Conservation (phyloP, 2,888 invertebrate genomes). For the Acrobasis repandana region DNA sequence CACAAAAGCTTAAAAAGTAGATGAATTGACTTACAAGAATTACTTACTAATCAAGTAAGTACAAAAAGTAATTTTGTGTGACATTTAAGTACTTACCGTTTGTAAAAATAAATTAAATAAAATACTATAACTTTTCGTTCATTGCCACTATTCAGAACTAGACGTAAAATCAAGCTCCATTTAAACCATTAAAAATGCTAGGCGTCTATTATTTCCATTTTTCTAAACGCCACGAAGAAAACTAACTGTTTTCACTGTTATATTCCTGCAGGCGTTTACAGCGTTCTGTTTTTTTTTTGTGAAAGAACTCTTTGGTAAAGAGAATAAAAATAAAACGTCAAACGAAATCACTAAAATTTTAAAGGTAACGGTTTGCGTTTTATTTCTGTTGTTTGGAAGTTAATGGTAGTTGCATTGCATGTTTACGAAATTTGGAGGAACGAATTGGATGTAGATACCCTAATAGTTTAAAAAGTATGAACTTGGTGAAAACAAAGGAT, state of each 20-base stretch:
- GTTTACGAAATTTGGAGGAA: not conserved
- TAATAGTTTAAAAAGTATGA: not conserved
- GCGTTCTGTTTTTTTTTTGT: constrained; percentile 3
- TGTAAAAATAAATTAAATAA: too few relatives aligned
- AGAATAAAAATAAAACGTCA: constrained; percentile 8
- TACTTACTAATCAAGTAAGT: too few relatives aligned
- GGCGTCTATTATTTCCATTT: constrained; percentile 1
- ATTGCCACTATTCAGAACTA: too few relatives aligned
- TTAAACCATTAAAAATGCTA: too few relatives aligned
- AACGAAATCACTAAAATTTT: constrained; percentile 26
- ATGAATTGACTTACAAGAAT: too few relatives aligned
- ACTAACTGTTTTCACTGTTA: constrained; percentile 2
- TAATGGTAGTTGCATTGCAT: not conserved
- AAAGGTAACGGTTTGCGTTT: constrained; percentile 25
- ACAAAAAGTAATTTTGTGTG: too few relatives aligned
- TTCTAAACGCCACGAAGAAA: constrained; percentile 1
- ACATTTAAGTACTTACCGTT: too few relatives aligned
- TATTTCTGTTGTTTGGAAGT: constrained; percentile 23
- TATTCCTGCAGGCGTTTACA: not conserved
- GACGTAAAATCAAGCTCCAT: too few relatives aligned
- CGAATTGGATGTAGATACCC: not conserved
- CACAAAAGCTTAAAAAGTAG: too few relatives aligned
- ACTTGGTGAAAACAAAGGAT: too few relatives aligned
- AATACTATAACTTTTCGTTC: too few relatives aligned
- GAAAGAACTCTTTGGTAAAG: not conserved